Conservation (phyloP, 2,113 vertebrate species). For the Spea multiplicata region DNA sequence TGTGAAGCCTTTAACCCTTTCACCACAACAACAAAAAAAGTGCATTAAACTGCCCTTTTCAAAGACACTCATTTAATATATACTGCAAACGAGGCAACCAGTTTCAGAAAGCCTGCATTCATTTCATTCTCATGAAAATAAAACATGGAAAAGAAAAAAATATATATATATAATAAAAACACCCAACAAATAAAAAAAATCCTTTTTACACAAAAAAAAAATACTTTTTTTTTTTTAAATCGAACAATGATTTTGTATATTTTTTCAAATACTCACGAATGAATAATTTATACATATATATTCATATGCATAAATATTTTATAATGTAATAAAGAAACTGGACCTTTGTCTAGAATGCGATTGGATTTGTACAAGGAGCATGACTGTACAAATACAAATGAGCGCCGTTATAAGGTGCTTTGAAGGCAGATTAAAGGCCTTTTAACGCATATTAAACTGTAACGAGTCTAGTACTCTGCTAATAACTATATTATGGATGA, state of each 20-base stretch:
- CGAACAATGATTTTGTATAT: background rate
- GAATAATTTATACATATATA: conserved; percentile 66
- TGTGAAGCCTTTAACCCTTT: conserved; percentile 56
- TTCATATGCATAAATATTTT: conserved; percentile 37
- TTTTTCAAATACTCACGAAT: conserved; percentile 55
- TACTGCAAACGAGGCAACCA: conserved; percentile 55
- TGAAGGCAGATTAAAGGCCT: conserved; percentile 12
- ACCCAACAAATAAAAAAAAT: conserved; percentile 46
- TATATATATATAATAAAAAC: conserved; percentile 48
- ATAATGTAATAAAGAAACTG: conserved; percentile 62
- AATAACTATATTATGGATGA: background rate
- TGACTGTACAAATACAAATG: background rate
- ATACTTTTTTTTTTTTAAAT: conserved; percentile 45
- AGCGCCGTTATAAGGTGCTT: background rate
- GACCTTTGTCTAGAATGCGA: conserved; percentile 51
- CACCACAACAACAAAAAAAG: conserved; percentile 63
- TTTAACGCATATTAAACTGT: background rate
- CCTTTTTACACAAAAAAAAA: background rate
- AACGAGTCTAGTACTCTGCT: background rate
- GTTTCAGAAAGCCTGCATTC: conserved; percentile 50
- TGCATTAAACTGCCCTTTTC: conserved; percentile 63
- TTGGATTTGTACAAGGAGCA: background rate
- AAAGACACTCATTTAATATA: conserved; percentile 57
- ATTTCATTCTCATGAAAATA: conserved; percentile 46
- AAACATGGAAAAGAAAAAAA: conserved; percentile 49